Percentiles rank a stretch among this genome's conserved stretches.
These are phyloP conservation scores for Euphydryas editha DNA, from an alignment of 2,888 invertebrate genomes.

Conservation along the genomic window DNA sequence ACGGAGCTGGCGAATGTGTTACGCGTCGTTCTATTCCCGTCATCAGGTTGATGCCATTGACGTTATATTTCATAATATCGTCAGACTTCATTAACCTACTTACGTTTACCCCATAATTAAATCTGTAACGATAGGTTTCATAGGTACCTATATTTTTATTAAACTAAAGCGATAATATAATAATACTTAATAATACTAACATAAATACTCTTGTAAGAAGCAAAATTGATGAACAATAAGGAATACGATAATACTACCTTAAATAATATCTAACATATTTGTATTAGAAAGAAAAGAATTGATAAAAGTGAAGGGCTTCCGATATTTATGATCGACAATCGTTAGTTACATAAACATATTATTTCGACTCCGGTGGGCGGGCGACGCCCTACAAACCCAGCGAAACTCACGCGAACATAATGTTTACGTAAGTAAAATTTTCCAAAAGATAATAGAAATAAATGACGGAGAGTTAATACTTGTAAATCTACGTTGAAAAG, in stretches of 20 bases:
- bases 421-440: constrained; percentile 8
- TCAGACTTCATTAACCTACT: constrained; percentile 67
- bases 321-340: constrained; percentile 29
- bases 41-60: constrained; percentile 78
- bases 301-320: constrained; percentile 7
- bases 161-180: too few relatives aligned
- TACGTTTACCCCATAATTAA: not conserved
- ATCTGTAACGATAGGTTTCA: not conserved
- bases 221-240: not conserved
- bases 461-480: not conserved
- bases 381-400: constrained; percentile 38
- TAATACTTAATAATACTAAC: too few relatives aligned
- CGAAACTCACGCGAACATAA: constrained; percentile 16
- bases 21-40: constrained; percentile 81
- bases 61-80: constrained; percentile 74
- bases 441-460: not conserved
- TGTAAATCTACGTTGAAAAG: not conserved
- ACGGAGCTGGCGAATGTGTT: constrained; percentile 70
- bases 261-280: not conserved
- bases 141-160: not conserved
- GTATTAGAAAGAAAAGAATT: not conserved
- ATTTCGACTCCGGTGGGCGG: constrained; percentile 38
- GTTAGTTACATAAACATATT: constrained; percentile 30
- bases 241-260: not conserved
- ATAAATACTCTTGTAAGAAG: too few relatives aligned